A percentile compares a stretch with the other conserved stretches of the same genome.
Evolutionary conservation across 2,113 vertebrate genomes (phyloP).

Genomic region (Sciurus niger): DNA sequence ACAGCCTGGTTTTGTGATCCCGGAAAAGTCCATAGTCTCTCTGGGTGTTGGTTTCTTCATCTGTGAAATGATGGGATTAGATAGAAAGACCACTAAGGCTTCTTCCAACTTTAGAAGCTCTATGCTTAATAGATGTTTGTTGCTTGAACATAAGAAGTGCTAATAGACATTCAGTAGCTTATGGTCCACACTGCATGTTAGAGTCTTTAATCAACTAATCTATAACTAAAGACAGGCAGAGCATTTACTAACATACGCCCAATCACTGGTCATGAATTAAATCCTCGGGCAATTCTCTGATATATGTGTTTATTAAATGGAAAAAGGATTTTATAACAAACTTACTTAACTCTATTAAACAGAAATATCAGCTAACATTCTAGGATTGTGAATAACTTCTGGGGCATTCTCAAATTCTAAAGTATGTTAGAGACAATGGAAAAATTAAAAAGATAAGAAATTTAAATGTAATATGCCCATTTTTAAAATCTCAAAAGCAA

Average conservation of each 20-base stretch:
- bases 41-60: background rate
- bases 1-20: background rate
- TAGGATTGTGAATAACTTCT: background rate
- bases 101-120: slow-evolving; percentile 27
- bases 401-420: background rate
- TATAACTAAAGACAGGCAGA: background rate
- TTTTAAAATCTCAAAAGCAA: slow-evolving; percentile 50
- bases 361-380: slow-evolving; percentile 33
- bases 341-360: slow-evolving; percentile 38
- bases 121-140: background rate
- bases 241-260: background rate
- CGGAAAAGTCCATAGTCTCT: background rate
- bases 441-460: background rate
- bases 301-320: background rate
- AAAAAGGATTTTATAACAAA: slow-evolving; percentile 59
- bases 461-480: background rate
- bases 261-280: background rate
- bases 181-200: background rate
- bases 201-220: background rate
- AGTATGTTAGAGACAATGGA: background rate
- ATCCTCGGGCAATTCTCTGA: background rate
- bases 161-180: slow-evolving; percentile 1
- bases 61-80: background rate
- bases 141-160: slow-evolving; percentile 24
- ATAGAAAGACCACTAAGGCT: background rate